These are phyloP conservation scores for Xestia sexstrigata DNA, from an alignment of 2,888 invertebrate species.

Conservation along the genomic window DNA sequence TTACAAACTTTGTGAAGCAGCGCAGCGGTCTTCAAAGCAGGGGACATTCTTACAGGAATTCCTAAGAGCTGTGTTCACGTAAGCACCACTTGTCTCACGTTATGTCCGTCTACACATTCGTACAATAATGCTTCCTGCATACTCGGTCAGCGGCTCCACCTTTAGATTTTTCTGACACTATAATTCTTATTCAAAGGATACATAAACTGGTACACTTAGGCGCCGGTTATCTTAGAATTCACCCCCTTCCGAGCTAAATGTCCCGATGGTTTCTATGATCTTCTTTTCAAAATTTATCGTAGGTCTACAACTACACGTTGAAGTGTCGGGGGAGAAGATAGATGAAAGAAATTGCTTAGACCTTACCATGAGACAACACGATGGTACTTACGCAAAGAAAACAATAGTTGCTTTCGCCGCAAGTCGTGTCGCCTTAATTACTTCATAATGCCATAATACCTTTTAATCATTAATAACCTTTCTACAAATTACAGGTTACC, in stretches of 20 bases:
- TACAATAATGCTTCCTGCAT: too few species aligned
- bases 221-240: not conserved
- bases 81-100: constrained; percentile 70
- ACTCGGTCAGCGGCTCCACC: too few species aligned
- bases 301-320: not conserved
- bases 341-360: not conserved
- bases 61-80: constrained; percentile 92
- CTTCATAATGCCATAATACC: not conserved
- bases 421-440: not conserved
- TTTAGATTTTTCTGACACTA: not conserved
- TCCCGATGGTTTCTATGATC: not conserved
- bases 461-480: not conserved
- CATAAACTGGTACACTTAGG: not conserved
- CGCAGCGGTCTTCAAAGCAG: constrained; percentile 78
- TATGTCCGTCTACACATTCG: too few species aligned
- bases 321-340: not conserved
- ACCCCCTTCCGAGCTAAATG: not conserved
- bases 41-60: constrained; percentile 92
- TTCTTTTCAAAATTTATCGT: not conserved
- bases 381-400: not conserved
- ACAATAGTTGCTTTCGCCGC: not conserved
- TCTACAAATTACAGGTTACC: constrained; percentile 83
- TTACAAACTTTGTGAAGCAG: constrained; percentile 92
- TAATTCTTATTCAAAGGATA: not conserved
- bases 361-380: not conserved